Evolutionary conservation across 1,140 invertebrate species (phyloP).

Genomic region (Dolichoris vasculosae): DNA sequence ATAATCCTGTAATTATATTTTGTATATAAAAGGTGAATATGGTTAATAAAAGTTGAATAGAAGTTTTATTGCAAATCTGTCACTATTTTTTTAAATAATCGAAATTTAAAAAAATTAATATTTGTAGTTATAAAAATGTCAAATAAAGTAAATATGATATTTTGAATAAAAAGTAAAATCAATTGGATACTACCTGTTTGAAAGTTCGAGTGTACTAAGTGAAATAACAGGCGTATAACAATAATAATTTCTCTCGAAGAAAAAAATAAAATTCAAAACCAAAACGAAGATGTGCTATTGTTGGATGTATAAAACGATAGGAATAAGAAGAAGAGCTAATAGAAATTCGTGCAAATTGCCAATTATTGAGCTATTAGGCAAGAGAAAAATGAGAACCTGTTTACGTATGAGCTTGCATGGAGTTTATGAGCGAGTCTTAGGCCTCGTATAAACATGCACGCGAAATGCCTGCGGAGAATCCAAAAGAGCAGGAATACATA

Average conservation of each 20-base stretch:
- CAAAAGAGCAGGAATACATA: not conserved
- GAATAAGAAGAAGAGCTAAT: not conserved
- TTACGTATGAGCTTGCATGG: not conserved
- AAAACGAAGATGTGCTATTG: not conserved
- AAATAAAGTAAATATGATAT: too few relatives aligned
- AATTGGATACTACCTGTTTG: too few relatives aligned
- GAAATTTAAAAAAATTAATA: too few relatives aligned
- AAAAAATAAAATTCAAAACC: not conserved
- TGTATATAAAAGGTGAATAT: too few relatives aligned
- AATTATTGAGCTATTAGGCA: not conserved
- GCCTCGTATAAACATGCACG: not conserved
- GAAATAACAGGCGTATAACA: not conserved
- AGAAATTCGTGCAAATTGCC: not conserved
- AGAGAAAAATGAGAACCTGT: not conserved
- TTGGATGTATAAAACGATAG: not conserved
- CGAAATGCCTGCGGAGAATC: not conserved
- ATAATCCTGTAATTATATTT: too few relatives aligned
- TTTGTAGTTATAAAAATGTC: too few relatives aligned
- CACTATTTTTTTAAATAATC: too few relatives aligned
- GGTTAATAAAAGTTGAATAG: too few relatives aligned
- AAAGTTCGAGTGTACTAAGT: too few relatives aligned
- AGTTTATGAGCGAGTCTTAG: not conserved
- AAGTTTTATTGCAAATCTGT: too few relatives aligned
- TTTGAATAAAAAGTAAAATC: too few relatives aligned
- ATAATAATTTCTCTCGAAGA: not conserved